These are phyloP conservation scores for Phoxinus phoxinus DNA, from an alignment of 2,113 vertebrate species.

Conservation along the genomic window DNA sequence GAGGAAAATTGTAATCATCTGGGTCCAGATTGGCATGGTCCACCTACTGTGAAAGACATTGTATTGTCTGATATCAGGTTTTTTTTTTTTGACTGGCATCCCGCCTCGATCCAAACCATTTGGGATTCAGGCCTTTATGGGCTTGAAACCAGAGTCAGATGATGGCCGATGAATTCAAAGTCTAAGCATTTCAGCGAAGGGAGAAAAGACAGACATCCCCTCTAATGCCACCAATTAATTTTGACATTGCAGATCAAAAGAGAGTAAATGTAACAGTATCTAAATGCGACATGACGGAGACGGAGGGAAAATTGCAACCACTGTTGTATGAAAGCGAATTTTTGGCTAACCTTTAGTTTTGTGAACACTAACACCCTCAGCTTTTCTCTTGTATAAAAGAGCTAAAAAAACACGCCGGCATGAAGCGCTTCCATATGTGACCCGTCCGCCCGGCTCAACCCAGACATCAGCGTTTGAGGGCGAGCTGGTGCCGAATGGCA, in stretches of 20 bases:
- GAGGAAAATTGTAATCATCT: slow-evolving; percentile 78
- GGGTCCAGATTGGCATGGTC: slow-evolving; percentile 68
- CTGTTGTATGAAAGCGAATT: slow-evolving; percentile 46
- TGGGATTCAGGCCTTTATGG: slow-evolving; percentile 60
- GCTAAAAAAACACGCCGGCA: slow-evolving; percentile 73
- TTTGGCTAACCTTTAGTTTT: slow-evolving; percentile 60
- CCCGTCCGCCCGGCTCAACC: slow-evolving; percentile 45
- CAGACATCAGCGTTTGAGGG: slow-evolving; percentile 32
- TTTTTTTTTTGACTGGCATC: slow-evolving; percentile 63
- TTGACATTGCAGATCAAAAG: slow-evolving; percentile 61
- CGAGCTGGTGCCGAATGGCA: slow-evolving; percentile 9
- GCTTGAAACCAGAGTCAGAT: slow-evolving; percentile 66
- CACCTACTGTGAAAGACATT: slow-evolving; percentile 62
- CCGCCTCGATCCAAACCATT: slow-evolving; percentile 62
- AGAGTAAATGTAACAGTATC: slow-evolving; percentile 55
- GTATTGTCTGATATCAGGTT: slow-evolving; percentile 65
- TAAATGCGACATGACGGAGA: slow-evolving; percentile 44
- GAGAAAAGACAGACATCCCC: slow-evolving; percentile 57
- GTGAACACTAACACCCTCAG: slow-evolving; percentile 63
- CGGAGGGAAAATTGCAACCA: slow-evolving; percentile 37
- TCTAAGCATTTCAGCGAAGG: slow-evolving; percentile 52
- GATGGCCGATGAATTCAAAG: slow-evolving; percentile 62
- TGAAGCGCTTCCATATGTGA: slow-evolving; percentile 79
- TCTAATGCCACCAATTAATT: slow-evolving; percentile 59
- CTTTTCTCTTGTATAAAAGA: slow-evolving; percentile 64